phyloP scores from a whole-genome alignment of 1,140 invertebrate species.

The Saccostrea echinata region DNA sequence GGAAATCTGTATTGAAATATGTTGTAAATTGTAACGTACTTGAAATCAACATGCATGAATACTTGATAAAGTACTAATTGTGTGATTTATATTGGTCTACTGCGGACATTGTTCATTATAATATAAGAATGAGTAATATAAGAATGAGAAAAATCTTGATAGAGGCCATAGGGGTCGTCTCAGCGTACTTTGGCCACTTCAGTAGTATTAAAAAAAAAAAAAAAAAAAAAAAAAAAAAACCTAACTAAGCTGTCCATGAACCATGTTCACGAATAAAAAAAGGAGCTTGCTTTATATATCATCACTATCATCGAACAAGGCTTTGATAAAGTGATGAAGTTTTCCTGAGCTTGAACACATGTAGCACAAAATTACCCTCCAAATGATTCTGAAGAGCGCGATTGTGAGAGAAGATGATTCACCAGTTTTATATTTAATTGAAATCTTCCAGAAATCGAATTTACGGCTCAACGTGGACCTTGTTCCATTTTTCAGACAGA shows the following conservation, averaged over 20 bases:
- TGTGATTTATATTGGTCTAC: too few species aligned
- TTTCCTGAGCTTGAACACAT: slow-evolving; percentile 1
- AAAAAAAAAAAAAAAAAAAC: too few species aligned
- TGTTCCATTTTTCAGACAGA: background rate
- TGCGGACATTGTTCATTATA: too few species aligned
- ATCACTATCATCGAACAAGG: background rate
- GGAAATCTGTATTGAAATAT: background rate
- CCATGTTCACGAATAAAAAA: background rate
- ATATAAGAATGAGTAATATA: too few species aligned
- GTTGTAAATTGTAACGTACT: too few species aligned
- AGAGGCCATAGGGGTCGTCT: too few species aligned
- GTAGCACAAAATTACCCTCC: background rate
- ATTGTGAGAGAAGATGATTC: background rate
- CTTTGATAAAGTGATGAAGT: background rate
- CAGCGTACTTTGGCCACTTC: too few species aligned
- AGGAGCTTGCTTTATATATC: background rate
- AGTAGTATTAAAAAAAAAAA: too few species aligned
- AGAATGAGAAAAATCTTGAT: too few species aligned
- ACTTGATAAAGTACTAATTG: too few species aligned
- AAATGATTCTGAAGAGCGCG: background rate
- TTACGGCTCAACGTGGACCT: background rate
- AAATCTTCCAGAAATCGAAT: slow-evolving; percentile 10
- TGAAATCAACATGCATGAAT: too few species aligned
- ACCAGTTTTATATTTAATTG: background rate
- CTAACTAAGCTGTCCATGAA: too few species aligned